phyloP scores from a whole-genome alignment of 2,797 vertebrate species.

The Onychomys leucogaster region DNA sequence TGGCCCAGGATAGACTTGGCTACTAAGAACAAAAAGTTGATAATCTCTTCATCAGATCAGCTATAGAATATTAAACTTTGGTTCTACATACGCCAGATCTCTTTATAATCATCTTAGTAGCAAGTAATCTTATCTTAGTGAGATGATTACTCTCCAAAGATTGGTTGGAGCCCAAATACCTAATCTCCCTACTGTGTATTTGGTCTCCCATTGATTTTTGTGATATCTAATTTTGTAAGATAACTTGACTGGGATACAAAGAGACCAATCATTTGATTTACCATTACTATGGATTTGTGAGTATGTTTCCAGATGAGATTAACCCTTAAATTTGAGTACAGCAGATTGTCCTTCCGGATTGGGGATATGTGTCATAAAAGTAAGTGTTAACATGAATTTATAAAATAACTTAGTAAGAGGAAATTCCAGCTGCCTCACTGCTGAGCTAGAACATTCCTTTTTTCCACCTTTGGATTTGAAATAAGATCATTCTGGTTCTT shows the following conservation, averaged over 20 bases:
- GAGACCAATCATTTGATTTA: neutral
- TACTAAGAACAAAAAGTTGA: neutral
- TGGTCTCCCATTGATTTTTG: neutral
- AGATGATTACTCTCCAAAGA: neutral
- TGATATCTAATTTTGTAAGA: neutral
- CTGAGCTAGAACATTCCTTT: neutral
- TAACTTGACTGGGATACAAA: neutral
- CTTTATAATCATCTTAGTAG: neutral
- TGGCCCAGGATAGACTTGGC: neutral
- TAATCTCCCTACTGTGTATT: too few species aligned
- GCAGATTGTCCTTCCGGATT: neutral
- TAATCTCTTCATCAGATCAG: neutral
- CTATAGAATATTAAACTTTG: neutral
- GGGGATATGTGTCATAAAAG: neutral
- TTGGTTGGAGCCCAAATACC: neutral
- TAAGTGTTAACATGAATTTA: neutral
- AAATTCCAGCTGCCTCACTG: neutral
- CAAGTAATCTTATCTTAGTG: too few species aligned
- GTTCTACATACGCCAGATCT: neutral
- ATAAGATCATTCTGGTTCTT: neutral
- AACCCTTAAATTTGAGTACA: neutral
- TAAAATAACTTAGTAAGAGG: neutral
- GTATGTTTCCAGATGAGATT: neutral
- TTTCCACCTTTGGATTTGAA: neutral
- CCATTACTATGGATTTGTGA: neutral